Base-by-base conservation (phyloP, 2,888 invertebrate genomes). In the Pammene aurita region DNA sequence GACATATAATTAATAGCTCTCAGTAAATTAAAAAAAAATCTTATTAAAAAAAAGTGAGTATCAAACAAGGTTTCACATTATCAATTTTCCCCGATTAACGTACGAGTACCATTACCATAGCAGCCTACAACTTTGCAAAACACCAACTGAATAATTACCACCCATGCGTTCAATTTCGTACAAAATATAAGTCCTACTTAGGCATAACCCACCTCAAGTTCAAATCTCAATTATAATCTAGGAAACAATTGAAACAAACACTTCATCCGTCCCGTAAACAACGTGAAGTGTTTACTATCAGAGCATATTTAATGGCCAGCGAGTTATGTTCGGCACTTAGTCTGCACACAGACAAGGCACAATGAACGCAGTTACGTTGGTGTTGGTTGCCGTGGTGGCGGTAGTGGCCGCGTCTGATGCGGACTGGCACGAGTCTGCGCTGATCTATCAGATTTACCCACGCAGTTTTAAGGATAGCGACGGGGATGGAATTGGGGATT, bases 401-500 rank as follows among this genome's bases (percentile, higher is more conserved):
- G 76, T 73, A n/a, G 66, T 68, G 70, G n/a, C 65, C 2, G 71
- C 72, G 0, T 67, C 73, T 0, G 84, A 80, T 41, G 75, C 79
- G 34, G 93, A 95, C 72, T 97, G 97, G 97, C 96, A 95, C 95
- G 93, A 95, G 79, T 94, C 94, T n/a, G 93, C 95, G 0, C 92
- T 95, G 6, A 91, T 96, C 71, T 97, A 97, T 85, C 96, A 97
- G 85, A 94, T 96, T 66, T 96, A 96, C 80, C 95, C 96, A 0
- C 92, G 95, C 70, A 96, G 96, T 0, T 97, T 95, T 88, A 94
- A 94, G 80, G 97, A 97, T 83, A 94, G 94, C 69, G 84, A 96
- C 78, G 94, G 94, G 0, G 95, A 96, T 79, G 97, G 97, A 0
- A 87, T 95, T 10, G 97, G 97, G 4, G 97, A 97, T 87, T 82